Conservation (phyloP, 2,888 invertebrate genomes). For the Amblyteles armatorius region DNA sequence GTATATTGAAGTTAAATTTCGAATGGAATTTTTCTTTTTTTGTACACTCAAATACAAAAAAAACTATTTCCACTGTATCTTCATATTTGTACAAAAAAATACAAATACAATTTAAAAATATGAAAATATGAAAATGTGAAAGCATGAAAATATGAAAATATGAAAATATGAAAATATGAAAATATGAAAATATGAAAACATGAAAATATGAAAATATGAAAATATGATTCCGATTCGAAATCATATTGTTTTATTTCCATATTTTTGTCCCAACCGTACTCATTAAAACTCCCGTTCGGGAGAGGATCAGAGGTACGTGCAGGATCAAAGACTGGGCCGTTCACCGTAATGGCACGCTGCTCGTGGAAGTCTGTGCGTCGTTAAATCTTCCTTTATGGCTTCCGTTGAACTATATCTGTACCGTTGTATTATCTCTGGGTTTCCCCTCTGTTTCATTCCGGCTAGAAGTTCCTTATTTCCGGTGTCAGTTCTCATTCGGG, state of each 20-base stretch:
- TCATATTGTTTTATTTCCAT: too few relatives aligned
- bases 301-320: neutral
- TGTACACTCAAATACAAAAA: too few relatives aligned
- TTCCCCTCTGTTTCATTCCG: slow-evolving; percentile 1
- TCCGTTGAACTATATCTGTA: neutral
- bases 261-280: too few relatives aligned
- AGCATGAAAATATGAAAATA: too few relatives aligned
- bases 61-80: too few relatives aligned
- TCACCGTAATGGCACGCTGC: neutral
- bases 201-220: too few relatives aligned
- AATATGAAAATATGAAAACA: too few relatives aligned
- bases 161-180: too few relatives aligned
- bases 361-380: neutral
- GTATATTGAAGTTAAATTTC: neutral
- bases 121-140: too few relatives aligned
- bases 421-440: neutral
- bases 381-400: slow-evolving; percentile 1
- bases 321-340: neutral
- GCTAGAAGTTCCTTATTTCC: slow-evolving; percentile 13
- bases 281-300: neutral
- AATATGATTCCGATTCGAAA: too few relatives aligned
- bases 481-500: neutral
- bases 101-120: too few relatives aligned
- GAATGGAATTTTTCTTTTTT: neutral
- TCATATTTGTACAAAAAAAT: too few relatives aligned